Percentiles rank a stretch among this genome's conserved stretches.
phyloP scores from a whole-genome alignment of 2,797 vertebrate genomes.

The Halcyon leucocephala region DNA sequence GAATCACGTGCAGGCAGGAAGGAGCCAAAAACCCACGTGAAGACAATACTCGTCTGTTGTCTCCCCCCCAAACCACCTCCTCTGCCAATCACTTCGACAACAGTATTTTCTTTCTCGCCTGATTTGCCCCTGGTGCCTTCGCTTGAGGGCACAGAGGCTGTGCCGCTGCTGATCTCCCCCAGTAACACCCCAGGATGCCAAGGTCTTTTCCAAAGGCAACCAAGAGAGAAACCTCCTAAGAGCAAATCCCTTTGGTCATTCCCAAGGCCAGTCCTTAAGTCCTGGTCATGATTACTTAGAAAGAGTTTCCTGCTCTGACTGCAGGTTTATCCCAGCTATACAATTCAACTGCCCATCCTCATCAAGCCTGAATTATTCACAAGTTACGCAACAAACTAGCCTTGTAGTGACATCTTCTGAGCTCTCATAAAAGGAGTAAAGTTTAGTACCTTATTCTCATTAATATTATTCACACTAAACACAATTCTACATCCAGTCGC shows the following conservation, averaged over 20 bases:
- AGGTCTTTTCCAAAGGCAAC: not conserved
- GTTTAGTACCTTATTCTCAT: not conserved
- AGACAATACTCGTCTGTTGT: constrained; percentile 58
- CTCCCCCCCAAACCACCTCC: not conserved
- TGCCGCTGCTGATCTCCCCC: not conserved
- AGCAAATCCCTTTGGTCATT: constrained; percentile 12
- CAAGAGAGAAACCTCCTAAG: not conserved
- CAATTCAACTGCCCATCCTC: not conserved
- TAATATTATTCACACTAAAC: not conserved
- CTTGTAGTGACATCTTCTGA: not conserved
- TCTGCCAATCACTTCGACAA: not conserved
- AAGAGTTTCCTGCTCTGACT: not conserved
- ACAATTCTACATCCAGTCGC: not conserved
- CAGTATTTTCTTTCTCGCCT: constrained; percentile 42
- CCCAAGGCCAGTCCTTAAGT: not conserved
- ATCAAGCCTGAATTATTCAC: not conserved
- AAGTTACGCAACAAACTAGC: constrained; percentile 3
- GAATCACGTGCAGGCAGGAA: constrained; percentile 9
- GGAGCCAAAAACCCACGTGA: constrained; percentile 48
- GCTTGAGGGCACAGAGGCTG: not conserved
- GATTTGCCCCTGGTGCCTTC: not conserved
- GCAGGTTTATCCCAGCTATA: not conserved
- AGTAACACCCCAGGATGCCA: not conserved
- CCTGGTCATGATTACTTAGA: not conserved
- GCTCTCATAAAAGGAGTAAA: not conserved